A percentile compares a stretch with the other conserved stretches of the same genome.
Conservation (phyloP, 2,113 vertebrate species). For the Dicaeum eximium region DNA sequence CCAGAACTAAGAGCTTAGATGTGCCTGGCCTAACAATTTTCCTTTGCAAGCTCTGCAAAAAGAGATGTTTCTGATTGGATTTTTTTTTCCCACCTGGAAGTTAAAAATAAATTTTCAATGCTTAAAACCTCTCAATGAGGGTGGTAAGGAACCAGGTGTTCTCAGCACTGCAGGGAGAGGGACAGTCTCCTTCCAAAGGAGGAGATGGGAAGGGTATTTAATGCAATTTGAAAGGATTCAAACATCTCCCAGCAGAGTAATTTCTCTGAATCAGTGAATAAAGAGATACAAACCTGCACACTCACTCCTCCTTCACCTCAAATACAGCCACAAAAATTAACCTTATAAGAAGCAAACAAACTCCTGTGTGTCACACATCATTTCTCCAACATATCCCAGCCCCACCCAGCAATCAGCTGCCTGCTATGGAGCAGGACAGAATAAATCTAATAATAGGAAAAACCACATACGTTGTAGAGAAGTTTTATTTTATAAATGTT, state of each 20-base stretch:
- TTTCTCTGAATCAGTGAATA: not conserved
- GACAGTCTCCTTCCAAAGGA: not conserved
- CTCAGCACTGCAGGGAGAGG: not conserved
- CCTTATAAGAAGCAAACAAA: not conserved
- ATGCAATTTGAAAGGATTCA: not conserved
- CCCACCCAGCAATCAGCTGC: not conserved
- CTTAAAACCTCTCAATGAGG: not conserved
- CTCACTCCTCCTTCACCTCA: not conserved
- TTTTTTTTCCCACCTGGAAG: not conserved
- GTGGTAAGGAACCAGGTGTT: not conserved
- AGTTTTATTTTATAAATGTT: not conserved
- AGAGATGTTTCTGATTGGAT: not conserved
- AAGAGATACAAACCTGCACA: not conserved
- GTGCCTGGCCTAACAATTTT: constrained; percentile 1
- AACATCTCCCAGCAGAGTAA: not conserved
- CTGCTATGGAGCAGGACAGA: not conserved
- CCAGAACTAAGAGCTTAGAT: constrained; percentile 48
- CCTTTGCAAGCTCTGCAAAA: not conserved
- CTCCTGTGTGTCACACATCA: not conserved
- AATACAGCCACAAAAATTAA: not conserved
- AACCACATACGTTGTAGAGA: not conserved
- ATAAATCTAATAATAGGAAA: not conserved
- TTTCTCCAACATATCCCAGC: not conserved
- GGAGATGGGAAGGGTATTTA: not conserved
- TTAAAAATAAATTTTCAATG: not conserved